These are phyloP conservation scores for Grammomys surdaster DNA, from an alignment of 2,113 vertebrate genomes.

Conservation along the genomic window DNA sequence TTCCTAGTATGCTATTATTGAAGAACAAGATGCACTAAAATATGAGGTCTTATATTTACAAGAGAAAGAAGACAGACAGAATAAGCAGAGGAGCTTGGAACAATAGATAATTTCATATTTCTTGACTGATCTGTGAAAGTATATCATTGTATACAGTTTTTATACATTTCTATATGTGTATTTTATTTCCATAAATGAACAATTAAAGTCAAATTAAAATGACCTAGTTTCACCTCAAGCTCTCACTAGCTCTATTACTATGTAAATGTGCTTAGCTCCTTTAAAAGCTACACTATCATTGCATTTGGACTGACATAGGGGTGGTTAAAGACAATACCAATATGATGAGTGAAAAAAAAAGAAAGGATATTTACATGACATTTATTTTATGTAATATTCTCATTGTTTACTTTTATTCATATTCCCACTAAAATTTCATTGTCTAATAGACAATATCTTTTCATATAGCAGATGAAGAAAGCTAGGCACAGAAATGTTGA, in stretches of 20 bases:
- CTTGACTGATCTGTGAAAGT: conserved; percentile 13
- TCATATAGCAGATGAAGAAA: conserved; percentile 9
- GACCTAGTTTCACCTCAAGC: neutral
- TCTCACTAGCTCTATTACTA: neutral
- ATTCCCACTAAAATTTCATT: neutral
- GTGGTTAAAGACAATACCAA: neutral
- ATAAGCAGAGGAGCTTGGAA: neutral
- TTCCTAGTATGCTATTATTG: neutral
- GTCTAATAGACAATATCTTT: neutral
- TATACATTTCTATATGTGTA: neutral
- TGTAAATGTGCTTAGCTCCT: conserved; percentile 29
- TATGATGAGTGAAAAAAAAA: neutral
- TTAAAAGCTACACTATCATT: neutral
- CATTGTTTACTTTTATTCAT: neutral
- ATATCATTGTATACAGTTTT: neutral
- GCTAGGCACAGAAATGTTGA: neutral
- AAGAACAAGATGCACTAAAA: neutral
- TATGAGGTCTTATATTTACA: neutral
- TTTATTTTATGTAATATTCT: neutral
- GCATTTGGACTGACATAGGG: neutral
- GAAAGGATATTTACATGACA: neutral
- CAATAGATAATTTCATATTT: neutral
- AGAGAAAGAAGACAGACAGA: neutral
- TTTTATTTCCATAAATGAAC: conserved; percentile 19
- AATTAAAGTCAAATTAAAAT: conserved; percentile 8